Evolutionary conservation across 1,140 invertebrate genomes (phyloP).

Genomic region (Branchinecta lindahli): DNA sequence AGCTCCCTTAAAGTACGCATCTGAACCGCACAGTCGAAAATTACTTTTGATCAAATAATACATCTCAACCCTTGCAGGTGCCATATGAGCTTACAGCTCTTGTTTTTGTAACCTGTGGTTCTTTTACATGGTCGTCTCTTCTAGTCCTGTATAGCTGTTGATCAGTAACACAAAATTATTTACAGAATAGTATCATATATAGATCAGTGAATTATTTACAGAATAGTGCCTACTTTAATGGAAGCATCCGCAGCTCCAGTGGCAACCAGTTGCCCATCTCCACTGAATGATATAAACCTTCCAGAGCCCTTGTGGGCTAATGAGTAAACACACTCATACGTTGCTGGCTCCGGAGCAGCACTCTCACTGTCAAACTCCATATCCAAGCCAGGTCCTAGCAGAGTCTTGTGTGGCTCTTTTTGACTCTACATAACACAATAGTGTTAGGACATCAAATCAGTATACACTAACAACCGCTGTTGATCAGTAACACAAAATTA

Average conservation of each 20-base stretch:
- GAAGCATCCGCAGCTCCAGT: constrained; percentile 96
- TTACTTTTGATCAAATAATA: no score
- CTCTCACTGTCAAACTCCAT: constrained; percentile 91
- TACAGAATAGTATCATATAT: constrained; percentile 18
- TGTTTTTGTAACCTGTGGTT: no score
- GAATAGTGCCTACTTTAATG: constrained; percentile 54
- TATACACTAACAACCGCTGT: background rate
- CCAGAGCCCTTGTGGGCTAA: constrained; percentile 96
- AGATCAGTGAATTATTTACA: background rate
- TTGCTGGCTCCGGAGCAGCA: constrained; percentile 77
- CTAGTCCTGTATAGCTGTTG: no score
- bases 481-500: constrained; percentile 7
- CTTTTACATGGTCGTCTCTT: no score
- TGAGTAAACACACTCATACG: constrained; percentile 96
- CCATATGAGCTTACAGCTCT: no score
- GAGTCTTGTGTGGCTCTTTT: constrained; percentile 33
- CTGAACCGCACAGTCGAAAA: no score
- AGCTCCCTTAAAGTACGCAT: no score
- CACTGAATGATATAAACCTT: constrained; percentile 81
- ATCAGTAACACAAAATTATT: no score
- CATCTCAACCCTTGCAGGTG: no score
- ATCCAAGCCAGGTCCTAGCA: constrained; percentile 58
- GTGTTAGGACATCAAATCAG: no score
- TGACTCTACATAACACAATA: background rate
- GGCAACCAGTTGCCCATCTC: constrained; percentile 87